Evolutionary conservation across 2,113 vertebrate species (phyloP), one percentile per base, ranked within the genome.

Genomic region (Sprattus sprattus): DNA sequence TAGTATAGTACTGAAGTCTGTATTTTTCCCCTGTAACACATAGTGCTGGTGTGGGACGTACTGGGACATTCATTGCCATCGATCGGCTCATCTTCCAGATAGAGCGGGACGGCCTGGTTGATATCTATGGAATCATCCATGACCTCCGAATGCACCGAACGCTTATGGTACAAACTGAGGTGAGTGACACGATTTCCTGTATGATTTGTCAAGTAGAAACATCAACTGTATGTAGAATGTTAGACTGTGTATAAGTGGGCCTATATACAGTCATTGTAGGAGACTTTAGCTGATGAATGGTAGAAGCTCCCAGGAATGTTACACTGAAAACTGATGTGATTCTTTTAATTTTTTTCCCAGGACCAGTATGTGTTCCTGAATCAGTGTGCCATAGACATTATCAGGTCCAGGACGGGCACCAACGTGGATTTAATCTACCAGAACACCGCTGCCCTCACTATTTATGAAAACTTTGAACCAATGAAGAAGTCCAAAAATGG

Each of bases 161-260:
- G 0, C 92, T 99, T 0, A 99, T 99, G 98, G 98, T 99, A 89
- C 98, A 99, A 54, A 99, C 98, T 13, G 98, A 99, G 96, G 98
- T 99, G 90, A 93, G 94, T 28, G 3, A 16, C 71, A 78, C 71
- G 44, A 11, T 3, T 16, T 39, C 16, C 32, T n/a, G 7, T 6
- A 60, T 60, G 4, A 1, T 0, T 22, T 60, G 54, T 60, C 18
- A 20, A 60, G 20, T 57, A 39, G 39, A 2, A 39, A 39, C 39
- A 39, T 39, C 39, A 39, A 39, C 39, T 39, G 39, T 39, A 39
- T 39, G 2, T 39, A 39, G 1, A 39, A 2, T 1, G 39, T 39
- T 39, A 39, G 39, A 1, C 39, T 39, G 39, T 39, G 39, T 39
- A 39, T 39, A 39, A 39, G 39, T 1, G 39, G 39, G 2, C 39